Evolutionary conservation across 2,797 vertebrate genomes (phyloP).

Genomic region (Sorex maritimensis): DNA sequence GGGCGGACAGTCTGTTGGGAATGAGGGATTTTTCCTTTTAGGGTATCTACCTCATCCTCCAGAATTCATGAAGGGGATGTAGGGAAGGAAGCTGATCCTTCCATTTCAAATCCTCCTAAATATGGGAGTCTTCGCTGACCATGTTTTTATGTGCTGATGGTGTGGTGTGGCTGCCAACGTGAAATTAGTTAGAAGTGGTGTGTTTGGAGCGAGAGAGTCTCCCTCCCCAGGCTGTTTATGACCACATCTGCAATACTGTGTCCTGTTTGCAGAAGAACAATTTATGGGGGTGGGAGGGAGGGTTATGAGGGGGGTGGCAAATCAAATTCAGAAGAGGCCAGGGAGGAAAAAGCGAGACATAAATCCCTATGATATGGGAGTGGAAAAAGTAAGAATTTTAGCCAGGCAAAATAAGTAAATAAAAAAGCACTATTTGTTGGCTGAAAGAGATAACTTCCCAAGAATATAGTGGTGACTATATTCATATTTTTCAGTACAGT

Average conservation of each 20-base stretch:
- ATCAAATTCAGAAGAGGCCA: conserved; percentile 7
- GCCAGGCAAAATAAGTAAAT: conserved; percentile 35
- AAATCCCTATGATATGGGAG: not conserved
- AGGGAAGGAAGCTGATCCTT: conserved; percentile 32
- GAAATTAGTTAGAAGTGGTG: not conserved
- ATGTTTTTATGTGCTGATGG: conserved; percentile 21
- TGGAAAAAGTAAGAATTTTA: conserved; percentile 14
- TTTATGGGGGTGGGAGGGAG: not conserved
- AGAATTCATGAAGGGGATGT: conserved; percentile 42
- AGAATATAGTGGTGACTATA: conserved; percentile 36
- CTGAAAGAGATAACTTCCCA: conserved; percentile 45
- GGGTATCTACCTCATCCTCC: conserved; percentile 31
- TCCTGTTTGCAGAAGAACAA: not conserved
- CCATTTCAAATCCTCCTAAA: conserved; percentile 53
- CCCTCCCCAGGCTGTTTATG: not conserved
- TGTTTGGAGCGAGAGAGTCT: not conserved
- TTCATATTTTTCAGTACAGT: conserved; percentile 36
- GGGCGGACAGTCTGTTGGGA: conserved; percentile 8
- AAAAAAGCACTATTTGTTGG: not conserved
- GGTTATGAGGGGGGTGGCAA: not conserved
- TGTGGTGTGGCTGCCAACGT: not conserved
- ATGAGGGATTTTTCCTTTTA: conserved; percentile 66
- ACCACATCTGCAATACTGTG: conserved; percentile 1
- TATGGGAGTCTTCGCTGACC: conserved; percentile 41
- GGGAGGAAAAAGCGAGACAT: conserved; percentile 27